These are phyloP conservation scores for Epinephelus moara DNA, from an alignment of 2,113 vertebrate species.

Conservation along the genomic window DNA sequence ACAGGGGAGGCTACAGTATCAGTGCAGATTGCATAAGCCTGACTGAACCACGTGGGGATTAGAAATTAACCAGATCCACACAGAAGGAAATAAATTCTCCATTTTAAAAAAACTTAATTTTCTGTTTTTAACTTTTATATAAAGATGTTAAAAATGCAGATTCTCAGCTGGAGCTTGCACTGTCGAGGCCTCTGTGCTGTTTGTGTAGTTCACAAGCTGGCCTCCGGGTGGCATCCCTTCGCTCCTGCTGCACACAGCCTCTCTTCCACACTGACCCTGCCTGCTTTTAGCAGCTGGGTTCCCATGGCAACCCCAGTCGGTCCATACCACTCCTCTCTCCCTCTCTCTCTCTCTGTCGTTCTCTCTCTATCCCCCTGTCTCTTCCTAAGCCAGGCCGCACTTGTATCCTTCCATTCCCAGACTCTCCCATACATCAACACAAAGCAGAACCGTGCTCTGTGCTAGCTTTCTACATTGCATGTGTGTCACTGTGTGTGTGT, in stretches of 20 bases:
- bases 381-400: constrained; percentile 71
- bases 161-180: background rate
- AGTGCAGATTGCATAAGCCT: constrained; percentile 50
- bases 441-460: constrained; percentile 50
- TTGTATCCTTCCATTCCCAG: constrained; percentile 76
- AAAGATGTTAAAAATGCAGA: too few species aligned
- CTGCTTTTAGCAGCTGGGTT: constrained; percentile 84
- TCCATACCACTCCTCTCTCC: constrained; percentile 76
- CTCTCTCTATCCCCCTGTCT: constrained; percentile 41
- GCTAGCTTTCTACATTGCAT: constrained; percentile 37
- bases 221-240: constrained; percentile 75
- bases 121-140: too few species aligned
- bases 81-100: background rate
- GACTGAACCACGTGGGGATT: background rate
- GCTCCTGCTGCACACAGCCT: constrained; percentile 64
- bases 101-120: too few species aligned
- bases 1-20: constrained; percentile 30
- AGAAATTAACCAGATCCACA: constrained; percentile 19
- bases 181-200: constrained; percentile 41
- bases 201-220: constrained; percentile 58
- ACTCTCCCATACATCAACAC: constrained; percentile 71
- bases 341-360: constrained; percentile 24
- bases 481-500: constrained; percentile 38
- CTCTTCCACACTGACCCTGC: constrained; percentile 76
- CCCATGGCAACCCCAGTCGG: constrained; percentile 82